A percentile compares a stretch with the other conserved stretches of the same genome.
phyloP scores from a whole-genome alignment of 2,113 vertebrate genomes.

The Sula dactylatra region DNA sequence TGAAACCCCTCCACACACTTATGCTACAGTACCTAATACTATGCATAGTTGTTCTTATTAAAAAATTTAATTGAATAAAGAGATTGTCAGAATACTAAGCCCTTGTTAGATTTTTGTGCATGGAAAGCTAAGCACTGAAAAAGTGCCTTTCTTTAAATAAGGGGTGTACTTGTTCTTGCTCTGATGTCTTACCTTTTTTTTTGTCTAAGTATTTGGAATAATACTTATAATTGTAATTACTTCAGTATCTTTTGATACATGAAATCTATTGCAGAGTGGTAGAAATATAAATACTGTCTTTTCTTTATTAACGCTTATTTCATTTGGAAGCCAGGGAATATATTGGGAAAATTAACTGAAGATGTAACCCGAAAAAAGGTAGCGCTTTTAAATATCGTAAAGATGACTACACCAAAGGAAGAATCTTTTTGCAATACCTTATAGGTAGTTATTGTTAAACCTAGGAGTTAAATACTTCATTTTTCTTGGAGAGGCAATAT shows the following conservation, averaged over 20 bases:
- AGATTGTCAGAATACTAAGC: not conserved
- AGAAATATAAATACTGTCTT: not conserved
- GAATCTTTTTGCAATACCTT: not conserved
- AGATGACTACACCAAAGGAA: not conserved
- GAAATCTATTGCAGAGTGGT: not conserved
- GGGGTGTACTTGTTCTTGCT: not conserved
- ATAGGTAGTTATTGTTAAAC: not conserved
- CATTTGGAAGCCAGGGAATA: not conserved
- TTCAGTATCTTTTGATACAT: not conserved
- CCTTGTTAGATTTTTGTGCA: not conserved
- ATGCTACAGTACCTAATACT: not conserved
- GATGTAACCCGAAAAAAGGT: not conserved
- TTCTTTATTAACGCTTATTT: not conserved
- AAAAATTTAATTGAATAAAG: not conserved
- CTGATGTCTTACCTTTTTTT: not conserved
- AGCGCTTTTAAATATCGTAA: not conserved
- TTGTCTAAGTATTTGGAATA: not conserved
- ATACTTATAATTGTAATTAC: not conserved
- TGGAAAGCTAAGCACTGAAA: not conserved
- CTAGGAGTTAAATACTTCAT: not conserved
- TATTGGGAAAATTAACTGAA: not conserved
- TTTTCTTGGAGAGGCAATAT: not conserved
- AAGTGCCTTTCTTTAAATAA: not conserved
- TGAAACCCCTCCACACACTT: accelerated
- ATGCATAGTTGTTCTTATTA: not conserved